These are phyloP conservation scores for Eurypyga helias DNA, from an alignment of 2,113 vertebrate species.

Conservation along the genomic window DNA sequence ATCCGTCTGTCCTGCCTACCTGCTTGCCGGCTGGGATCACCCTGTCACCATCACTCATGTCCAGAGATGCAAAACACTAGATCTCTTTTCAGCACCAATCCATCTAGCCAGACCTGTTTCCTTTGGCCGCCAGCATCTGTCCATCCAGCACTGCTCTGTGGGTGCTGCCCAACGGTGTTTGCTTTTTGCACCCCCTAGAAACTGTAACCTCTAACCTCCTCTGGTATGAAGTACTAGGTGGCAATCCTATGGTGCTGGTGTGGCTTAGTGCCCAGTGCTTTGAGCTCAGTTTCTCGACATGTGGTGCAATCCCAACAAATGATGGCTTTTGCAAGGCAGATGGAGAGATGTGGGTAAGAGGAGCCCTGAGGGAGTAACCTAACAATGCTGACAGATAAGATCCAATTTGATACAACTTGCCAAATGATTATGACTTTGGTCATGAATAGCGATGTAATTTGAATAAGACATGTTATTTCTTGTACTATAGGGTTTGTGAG, in stretches of 20 bases:
- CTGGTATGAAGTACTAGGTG: rapidly evolving
- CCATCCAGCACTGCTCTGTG: neutral
- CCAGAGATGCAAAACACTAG: rapidly evolving
- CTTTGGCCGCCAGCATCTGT: neutral
- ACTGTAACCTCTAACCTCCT: neutral
- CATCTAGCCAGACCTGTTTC: neutral
- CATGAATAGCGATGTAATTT: neutral
- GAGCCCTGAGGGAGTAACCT: rapidly evolving
- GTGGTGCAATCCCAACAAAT: neutral
- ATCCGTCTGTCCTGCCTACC: neutral
- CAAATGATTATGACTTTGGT: neutral
- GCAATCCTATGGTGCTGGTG: neutral
- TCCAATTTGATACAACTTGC: neutral
- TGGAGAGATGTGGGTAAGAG: neutral
- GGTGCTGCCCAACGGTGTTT: neutral
- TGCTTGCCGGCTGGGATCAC: neutral
- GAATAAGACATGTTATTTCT: neutral
- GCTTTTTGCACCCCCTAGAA: neutral
- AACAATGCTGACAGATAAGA: neutral
- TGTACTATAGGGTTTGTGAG: neutral
- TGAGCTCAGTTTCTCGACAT: neutral
- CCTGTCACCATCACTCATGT: neutral
- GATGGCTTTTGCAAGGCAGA: neutral
- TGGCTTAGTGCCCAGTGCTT: neutral
- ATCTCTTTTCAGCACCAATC: neutral